Evolutionary conservation across 2,113 vertebrate genomes (phyloP).

Genomic region (Tringa solitaria): DNA sequence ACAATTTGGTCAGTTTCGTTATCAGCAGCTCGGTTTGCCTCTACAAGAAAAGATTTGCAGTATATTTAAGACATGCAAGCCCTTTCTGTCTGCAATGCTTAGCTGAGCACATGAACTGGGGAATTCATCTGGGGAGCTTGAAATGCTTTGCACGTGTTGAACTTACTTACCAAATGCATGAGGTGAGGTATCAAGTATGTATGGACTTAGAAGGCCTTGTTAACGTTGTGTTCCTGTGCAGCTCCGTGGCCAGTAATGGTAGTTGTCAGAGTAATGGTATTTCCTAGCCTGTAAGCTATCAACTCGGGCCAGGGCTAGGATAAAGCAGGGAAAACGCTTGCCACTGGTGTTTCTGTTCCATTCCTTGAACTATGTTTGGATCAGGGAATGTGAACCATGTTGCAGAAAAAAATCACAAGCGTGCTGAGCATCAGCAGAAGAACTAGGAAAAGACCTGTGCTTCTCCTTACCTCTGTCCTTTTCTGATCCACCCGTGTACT

Average conservation of each 20-base stretch:
- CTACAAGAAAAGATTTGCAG: not conserved
- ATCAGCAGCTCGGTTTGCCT: not conserved
- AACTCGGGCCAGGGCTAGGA: not conserved
- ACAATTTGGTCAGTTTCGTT: not conserved
- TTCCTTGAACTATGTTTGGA: not conserved
- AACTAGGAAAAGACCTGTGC: not conserved
- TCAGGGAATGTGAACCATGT: not conserved
- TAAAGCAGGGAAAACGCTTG: not conserved
- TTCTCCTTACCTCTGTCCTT: not conserved
- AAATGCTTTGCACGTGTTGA: not conserved
- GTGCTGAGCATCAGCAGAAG: not conserved
- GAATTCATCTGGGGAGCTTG: not conserved
- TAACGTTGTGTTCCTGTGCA: not conserved
- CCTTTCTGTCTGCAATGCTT: not conserved
- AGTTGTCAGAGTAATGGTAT: not conserved
- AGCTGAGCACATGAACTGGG: not conserved
- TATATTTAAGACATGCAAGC: not conserved
- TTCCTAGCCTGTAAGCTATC: not conserved
- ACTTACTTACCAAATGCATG: not conserved
- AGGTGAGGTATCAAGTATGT: not conserved
- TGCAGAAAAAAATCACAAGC: not conserved
- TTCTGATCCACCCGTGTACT: not conserved
- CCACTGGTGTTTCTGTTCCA: fast-evolving
- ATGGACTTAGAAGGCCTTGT: not conserved
- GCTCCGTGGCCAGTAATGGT: not conserved